A percentile compares a stretch with the other conserved stretches of the same genome.
These are phyloP conservation scores for Euschistus heros DNA, from an alignment of 1,140 invertebrate genomes.

Conservation along the genomic window DNA sequence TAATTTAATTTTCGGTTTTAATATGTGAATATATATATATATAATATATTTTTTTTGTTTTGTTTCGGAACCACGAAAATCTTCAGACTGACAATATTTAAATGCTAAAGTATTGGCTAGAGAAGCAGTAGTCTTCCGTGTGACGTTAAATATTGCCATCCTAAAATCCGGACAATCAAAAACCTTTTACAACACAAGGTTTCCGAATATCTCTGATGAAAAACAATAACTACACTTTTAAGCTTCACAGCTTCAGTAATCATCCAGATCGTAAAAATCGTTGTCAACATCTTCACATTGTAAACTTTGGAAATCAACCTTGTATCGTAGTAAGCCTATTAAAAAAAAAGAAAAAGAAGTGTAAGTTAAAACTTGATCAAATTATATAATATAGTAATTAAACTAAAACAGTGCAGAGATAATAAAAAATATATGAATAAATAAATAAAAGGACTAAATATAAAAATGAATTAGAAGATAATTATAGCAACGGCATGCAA, in stretches of 20 bases:
- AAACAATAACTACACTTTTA: background rate
- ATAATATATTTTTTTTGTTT: background rate
- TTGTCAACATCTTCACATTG: conserved; percentile 81
- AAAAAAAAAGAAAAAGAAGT: conserved; percentile 34
- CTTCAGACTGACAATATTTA: conserved; percentile 8
- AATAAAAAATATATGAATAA: no score
- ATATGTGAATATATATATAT: background rate
- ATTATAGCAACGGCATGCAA: no score
- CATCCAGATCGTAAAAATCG: conserved; percentile 80
- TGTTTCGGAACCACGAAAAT: background rate
- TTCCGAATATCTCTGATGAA: conserved; percentile 9
- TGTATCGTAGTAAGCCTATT: conserved; percentile 91
- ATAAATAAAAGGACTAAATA: no score
- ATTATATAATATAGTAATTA: no score
- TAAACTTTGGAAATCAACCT: conserved; percentile 96
- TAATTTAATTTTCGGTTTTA: background rate
- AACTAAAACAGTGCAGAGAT: no score
- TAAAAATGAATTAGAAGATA: no score
- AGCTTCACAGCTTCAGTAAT: conserved; percentile 56
- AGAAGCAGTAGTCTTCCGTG: background rate
- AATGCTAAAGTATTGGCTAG: conserved; percentile 6
- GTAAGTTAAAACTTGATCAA: no score
- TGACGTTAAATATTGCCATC: conserved; percentile 8
- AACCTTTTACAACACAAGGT: background rate
- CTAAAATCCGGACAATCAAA: background rate